Percentiles rank a stretch among this genome's conserved stretches.
Conservation (phyloP, 2,113 vertebrate genomes). For the Arothron firmamentum region DNA sequence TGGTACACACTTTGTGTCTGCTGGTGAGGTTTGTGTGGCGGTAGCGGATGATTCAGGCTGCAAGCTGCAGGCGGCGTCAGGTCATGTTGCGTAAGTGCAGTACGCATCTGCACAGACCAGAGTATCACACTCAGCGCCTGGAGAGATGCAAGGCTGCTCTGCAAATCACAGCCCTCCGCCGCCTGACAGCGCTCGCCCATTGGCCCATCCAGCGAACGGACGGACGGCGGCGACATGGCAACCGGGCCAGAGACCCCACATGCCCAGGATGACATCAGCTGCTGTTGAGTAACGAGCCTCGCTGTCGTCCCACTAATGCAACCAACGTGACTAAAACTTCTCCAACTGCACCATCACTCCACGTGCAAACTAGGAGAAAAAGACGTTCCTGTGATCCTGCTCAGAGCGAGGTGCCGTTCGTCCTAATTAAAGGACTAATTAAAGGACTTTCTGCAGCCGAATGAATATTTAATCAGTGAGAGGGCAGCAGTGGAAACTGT, state of each 20-base stretch:
- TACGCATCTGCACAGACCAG: constrained; percentile 14
- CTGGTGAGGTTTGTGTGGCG: neutral
- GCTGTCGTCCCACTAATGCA: constrained; percentile 22
- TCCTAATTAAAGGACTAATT: constrained; percentile 65
- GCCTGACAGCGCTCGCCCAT: constrained; percentile 21
- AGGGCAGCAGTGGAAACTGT: constrained; percentile 35
- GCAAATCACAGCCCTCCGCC: constrained; percentile 49
- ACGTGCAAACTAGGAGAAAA: constrained; percentile 16
- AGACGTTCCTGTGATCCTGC: constrained; percentile 44
- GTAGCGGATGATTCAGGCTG: constrained; percentile 8
- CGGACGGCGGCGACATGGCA: constrained; percentile 44
- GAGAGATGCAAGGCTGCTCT: constrained; percentile 19
- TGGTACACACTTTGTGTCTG: neutral
- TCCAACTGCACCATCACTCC: neutral
- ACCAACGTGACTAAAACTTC: constrained; percentile 51
- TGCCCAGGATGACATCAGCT: constrained; percentile 49
- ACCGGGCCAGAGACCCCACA: constrained; percentile 45
- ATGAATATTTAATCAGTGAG: constrained; percentile 64
- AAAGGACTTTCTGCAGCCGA: constrained; percentile 47
- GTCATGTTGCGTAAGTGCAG: constrained; percentile 35
- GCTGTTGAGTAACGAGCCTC: constrained; percentile 35
- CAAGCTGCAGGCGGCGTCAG: constrained; percentile 35
- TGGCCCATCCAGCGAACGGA: constrained; percentile 32
- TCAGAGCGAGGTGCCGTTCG: constrained; percentile 25
- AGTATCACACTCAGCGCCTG: constrained; percentile 21